Evolutionary conservation across 2,888 invertebrate genomes (phyloP), one percentile per base, ranked within the genome.

Genomic region (Sipunculus nudus): DNA sequence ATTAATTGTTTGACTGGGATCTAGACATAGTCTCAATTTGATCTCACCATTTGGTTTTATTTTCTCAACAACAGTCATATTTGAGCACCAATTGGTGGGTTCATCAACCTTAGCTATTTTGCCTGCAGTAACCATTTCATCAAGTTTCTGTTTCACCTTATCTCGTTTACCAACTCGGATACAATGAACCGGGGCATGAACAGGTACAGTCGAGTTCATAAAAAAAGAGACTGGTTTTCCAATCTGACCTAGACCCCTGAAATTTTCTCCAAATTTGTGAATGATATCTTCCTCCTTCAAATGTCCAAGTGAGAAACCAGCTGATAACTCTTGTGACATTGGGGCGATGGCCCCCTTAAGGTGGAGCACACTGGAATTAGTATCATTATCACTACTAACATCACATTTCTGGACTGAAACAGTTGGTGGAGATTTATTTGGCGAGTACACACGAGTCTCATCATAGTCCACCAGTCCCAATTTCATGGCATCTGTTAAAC

Each of bases 1-100:
- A 26, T 57, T 57, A 8, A 57, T 26, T 13, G 57, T 57, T 32
- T 57, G 57, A 35, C 57, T 57, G 29, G 57, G 57, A 29, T 57
- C 57, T 23, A 41, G 52, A 35, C 57, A 57, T 49, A 57, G 23
- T 13, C 57, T 25, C 23, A 57, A 31, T 23, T 55, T 55, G 13
- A 35, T 49, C n/a, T 16, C 16, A 23, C 49, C 49, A 46, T 47
- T 38, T 47, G 47, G 55, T 21, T 6, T 55, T 48, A 16, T 16
- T 47, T 25, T 55, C 2, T 39, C 39, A 6, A 26, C 26, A 25
- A 25, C 48, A 5, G 28, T 21, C 47, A 46, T 46, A 21, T 55
- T 55, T 16, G 41, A 35, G 19, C 55, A 55, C 55, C 46, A 48
- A 3, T 48, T 26, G 25, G 55, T 5, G 31, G 55, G 28, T 38